Base-by-base conservation (phyloP, 2,113 vertebrate species). In the Anseranas semipalmata region DNA sequence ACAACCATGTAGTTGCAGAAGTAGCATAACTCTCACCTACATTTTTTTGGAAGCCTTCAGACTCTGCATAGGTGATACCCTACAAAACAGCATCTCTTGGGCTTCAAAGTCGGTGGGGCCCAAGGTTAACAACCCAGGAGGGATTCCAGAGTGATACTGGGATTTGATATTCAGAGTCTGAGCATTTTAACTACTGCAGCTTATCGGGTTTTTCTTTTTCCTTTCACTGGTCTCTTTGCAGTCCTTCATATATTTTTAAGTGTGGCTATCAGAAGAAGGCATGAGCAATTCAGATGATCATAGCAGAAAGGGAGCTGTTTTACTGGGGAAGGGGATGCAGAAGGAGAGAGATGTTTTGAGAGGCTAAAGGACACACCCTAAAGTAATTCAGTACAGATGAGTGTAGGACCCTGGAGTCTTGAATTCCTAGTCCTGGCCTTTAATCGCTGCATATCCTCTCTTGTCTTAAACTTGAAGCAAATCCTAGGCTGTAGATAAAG, bases 401-500 rank as follows among this genome's bases (percentile, higher is more conserved):
- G 10, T n/a, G 11, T 48, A 94, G 52, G 27, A 93, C 37, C 46
- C 60, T 52, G 46, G 27, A 80, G 63, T 35, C 72, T 39, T 81
- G 19, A 13, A 89, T 72, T 83, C 28, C 14, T 2, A 0, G 15
- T 82, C 25, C 53, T 73, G 62, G 71, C 22, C 32, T 93, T 93
- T 85, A 87, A 85, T 66, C 81, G 58, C 33, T 79, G 58, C 6
- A 32, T 87, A 76, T 76, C 22, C 45, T 79, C 41, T 76, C 62
- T 62, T 66, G 28, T 63, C 60, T 89, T 83, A 73, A 80, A 93
- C 28, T 4, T 18, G 62, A 90, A 70, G 59, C 27, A 92, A 60
- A 91, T 76, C 37, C 76, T 95, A 67, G n/a, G 46, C 85, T 76
- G 46, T n/a, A 96, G 71, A 73, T 74, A 91, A 75, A 74, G 37